phyloP scores from a whole-genome alignment of 2,888 invertebrate species.

The Campoletis raptor region DNA sequence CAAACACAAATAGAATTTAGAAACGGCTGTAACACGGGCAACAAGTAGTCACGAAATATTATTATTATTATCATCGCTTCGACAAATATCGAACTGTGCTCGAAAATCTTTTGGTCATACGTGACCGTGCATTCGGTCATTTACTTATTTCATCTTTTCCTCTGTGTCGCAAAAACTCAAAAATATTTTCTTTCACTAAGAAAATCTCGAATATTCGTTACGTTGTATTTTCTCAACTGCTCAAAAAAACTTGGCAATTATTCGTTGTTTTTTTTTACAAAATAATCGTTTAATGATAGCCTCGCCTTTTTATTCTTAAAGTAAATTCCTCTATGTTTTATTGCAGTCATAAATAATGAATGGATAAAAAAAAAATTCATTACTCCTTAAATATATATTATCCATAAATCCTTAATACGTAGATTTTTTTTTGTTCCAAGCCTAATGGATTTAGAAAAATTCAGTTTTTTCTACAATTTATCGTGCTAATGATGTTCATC shows the following conservation, averaged over 20 bases:
- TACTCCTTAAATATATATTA: background rate
- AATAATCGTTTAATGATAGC: background rate
- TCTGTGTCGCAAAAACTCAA: background rate
- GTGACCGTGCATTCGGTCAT: constrained; percentile 34
- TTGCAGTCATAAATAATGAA: background rate
- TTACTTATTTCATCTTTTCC: constrained; percentile 7
- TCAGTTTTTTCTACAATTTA: constrained; percentile 7
- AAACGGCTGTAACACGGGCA: constrained; percentile 8
- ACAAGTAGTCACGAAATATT: constrained; percentile 42
- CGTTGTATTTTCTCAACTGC: background rate
- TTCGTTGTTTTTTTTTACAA: background rate
- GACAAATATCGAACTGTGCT: background rate
- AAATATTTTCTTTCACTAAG: background rate
- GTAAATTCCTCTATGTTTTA: background rate
- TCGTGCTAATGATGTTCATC: background rate
- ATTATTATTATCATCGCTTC: constrained; percentile 10
- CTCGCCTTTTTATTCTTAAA: background rate
- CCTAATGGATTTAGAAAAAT: constrained; percentile 9
- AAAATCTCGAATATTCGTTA: background rate
- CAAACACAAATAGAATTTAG: constrained; percentile 7
- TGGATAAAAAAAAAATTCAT: background rate
- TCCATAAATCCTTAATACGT: background rate
- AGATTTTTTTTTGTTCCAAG: background rate
- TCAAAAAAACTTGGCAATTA: background rate
- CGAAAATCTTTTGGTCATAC: constrained; percentile 15